Base-by-base conservation (phyloP, 2,797 vertebrate species). In the Gadopsis marmoratus region DNA sequence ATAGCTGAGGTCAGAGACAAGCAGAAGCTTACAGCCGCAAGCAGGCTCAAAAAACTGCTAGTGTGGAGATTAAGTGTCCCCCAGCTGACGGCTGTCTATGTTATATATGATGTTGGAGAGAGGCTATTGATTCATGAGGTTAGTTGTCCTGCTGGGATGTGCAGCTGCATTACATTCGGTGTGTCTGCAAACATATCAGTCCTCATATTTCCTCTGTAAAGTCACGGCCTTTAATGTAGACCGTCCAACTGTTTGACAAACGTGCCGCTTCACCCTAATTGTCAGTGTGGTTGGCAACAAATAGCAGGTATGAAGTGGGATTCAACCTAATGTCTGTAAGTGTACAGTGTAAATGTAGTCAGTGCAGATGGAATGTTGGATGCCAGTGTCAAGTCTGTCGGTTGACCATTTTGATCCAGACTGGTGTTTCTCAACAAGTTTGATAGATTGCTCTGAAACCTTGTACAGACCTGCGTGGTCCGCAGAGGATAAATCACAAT, bases 31-130 rank as follows among this genome's bases (percentile, higher is more conserved):
- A 85, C 70, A 82, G 86, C 80, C 77, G 35, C 81, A 84, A 86
- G 87, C 45, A 37, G 72, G 82, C 74, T 83, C 87, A 78, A 89
- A 91, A 90, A 91, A 88, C 84, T 58, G 86, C 79, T 86, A 62
- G 79, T 7, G 21, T 47, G 48, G 83, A 92, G 91, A 94, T 92
- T 81, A 91, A 94, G 86, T 78, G 88, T 90, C 90, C 93, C 91
- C 78, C 41, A 78, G 94, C 71, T 91, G 88, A 91, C 76, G 78
- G 76, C 85, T 94, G 92, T 92, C 92, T 79, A 53, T 79, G 86
- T 95, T 94, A 92, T 93, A 94, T 92, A 93, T 90, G 89, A 90
- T 86, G 86, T 74, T 86, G 85, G 82, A 90, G 84, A 75, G 86
- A 81, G 64, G 71, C 79, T 84, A 75, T 85, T 95, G 92, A 95